Conservation (phyloP, 2,888 invertebrate genomes). For the Drosophila siamana region DNA sequence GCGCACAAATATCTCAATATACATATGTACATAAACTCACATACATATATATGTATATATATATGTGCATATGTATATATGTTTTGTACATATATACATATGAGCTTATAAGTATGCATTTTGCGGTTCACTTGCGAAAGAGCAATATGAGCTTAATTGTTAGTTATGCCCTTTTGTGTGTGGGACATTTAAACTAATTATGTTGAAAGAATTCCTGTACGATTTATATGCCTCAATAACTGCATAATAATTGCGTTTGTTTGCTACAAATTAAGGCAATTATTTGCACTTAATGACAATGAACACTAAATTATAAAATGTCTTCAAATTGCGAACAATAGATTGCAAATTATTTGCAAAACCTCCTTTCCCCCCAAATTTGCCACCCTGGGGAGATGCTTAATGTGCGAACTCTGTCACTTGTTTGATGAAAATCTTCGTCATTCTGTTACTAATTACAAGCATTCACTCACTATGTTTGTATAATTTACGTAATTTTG, state of each 20-base stretch:
- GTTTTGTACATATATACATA: slow-evolving; percentile 9
- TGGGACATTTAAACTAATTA: slow-evolving; percentile 76
- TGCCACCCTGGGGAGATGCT: slow-evolving; percentile 7
- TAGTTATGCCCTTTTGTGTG: slow-evolving; percentile 68
- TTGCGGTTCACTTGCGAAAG: slow-evolving; percentile 43
- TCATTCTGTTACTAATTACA: slow-evolving; percentile 32
- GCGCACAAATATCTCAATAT: slow-evolving; percentile 45
- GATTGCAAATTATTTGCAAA: slow-evolving; percentile 23
- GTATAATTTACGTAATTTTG: slow-evolving; percentile 12
- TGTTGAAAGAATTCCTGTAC: slow-evolving; percentile 73
- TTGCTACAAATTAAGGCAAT: slow-evolving; percentile 72
- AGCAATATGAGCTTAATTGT: slow-evolving; percentile 69
- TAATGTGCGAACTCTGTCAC: slow-evolving; percentile 22
- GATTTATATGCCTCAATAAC: slow-evolving; percentile 68
- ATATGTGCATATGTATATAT: slow-evolving; percentile 13
- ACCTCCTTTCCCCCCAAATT: not conserved
- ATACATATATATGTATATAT: slow-evolving; percentile 19
- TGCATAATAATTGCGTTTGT: slow-evolving; percentile 57
- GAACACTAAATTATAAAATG: slow-evolving; percentile 39
- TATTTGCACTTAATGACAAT: slow-evolving; percentile 77
- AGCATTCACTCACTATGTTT: not conserved
- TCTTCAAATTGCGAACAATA: slow-evolving; percentile 38
- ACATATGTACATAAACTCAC: not conserved
- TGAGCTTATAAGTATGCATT: slow-evolving; percentile 16
- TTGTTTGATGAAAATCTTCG: slow-evolving; percentile 13